Base-by-base conservation (phyloP, 2,797 vertebrate species). In the Aldrovandia affinis region DNA sequence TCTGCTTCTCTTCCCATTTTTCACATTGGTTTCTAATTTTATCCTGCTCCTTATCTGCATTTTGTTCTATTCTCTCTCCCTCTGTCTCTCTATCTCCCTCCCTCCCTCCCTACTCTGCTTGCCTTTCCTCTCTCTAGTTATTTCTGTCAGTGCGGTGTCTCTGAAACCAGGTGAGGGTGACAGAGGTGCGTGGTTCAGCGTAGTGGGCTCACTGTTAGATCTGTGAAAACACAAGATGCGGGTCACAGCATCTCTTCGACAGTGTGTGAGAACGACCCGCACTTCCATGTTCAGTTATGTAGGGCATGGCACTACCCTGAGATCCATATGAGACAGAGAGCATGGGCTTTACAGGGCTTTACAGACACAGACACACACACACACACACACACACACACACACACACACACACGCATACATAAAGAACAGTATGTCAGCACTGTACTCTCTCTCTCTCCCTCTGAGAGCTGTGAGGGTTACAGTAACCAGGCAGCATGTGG, bases 131-230 rank as follows among this genome's bases (percentile, higher is more conserved):
- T 85, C 81, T 50, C 47, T 79, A 22, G 81, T 50, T 85, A 90
- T 90, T 90, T 25, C 42, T 83, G 52, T 75, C 59, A 85, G 84
- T 83, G 68, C 20, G 68, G 36, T 61, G 3, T 54, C 83, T 81
- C 52, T 87, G 86, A 90, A 83, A 87, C 80, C 81, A 85, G 87
- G 90, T 87, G 85, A 83, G 78, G 78, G 75, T 87, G 90, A 88
- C 83, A 84, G 88, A 68, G 50, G 33, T 81, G 47, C 22, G 22
- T 33, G 36, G 52, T 63, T 80, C 55, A 33, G 10, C 3, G 47
- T 65, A 0, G 15, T 33, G 28, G 52, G 25, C 63, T 68, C 47
- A 15, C 65, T 55, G 65, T 36, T 20, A n/a, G 70, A 73, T 14
- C 70, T 50, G 8, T 25, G 25, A 8, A n/a, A 77, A 47, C 68